Percentiles rank a stretch among this genome's conserved stretches.
phyloP scores from a whole-genome alignment of 1,140 invertebrate genomes.

The Hycleus cichorii region DNA sequence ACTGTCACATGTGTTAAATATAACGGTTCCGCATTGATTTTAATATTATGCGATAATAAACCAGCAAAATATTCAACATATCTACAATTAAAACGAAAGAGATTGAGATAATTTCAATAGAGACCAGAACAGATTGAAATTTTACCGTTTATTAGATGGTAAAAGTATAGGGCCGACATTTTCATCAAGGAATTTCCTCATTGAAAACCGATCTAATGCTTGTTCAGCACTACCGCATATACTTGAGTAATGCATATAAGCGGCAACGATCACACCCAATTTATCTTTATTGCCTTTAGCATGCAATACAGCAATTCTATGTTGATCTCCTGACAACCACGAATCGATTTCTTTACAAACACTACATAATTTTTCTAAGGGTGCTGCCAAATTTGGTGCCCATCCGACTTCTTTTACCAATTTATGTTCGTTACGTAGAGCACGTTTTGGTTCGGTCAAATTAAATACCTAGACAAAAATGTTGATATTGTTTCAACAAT shows the following conservation, averaged over 20 bases:
- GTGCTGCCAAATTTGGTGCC: constrained; percentile 78
- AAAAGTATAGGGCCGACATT: constrained; percentile 71
- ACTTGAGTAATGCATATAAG: constrained; percentile 90
- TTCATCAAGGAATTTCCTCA: constrained; percentile 85
- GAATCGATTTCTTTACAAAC: constrained; percentile 90
- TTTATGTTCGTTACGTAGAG: constrained; percentile 51
- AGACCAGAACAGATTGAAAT: background rate
- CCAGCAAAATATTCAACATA: constrained; percentile 86
- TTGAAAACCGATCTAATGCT: constrained; percentile 83
- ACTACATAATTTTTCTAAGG: constrained; percentile 79
- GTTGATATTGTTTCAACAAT: too few species aligned
- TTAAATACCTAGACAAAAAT: constrained; percentile 71
- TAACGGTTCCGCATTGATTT: constrained; percentile 78
- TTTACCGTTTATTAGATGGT: constrained; percentile 84
- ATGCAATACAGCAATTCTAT: constrained; percentile 78
- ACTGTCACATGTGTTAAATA: constrained; percentile 83
- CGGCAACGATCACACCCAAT: constrained; percentile 78
- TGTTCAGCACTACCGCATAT: constrained; percentile 86
- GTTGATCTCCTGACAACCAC: constrained; percentile 73
- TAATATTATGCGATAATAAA: constrained; percentile 76
- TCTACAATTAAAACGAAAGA: constrained; percentile 45
- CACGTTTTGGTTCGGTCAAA: constrained; percentile 60
- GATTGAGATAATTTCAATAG: background rate
- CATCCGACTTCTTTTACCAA: constrained; percentile 71
- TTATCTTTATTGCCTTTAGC: constrained; percentile 71